phyloP scores from a whole-genome alignment of 2,797 vertebrate species.

The Bovichtus variegatus region DNA sequence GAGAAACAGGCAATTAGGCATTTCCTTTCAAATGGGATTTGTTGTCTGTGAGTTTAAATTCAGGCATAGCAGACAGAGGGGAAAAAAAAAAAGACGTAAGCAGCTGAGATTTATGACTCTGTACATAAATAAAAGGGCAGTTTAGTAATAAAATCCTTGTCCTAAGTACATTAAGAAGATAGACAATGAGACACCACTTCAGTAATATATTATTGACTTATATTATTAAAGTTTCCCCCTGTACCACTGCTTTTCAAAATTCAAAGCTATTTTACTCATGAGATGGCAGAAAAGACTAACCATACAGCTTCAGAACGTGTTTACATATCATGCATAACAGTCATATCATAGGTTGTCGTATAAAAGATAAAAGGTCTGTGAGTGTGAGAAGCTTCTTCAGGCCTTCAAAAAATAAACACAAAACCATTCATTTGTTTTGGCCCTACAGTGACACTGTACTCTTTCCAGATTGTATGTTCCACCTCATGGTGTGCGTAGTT shows the following conservation, averaged over 20 bases:
- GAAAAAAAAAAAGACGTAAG: neutral
- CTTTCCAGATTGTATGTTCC: neutral
- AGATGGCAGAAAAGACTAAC: neutral
- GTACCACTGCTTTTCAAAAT: neutral
- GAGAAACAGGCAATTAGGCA: constrained; percentile 66
- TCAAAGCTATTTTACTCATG: neutral
- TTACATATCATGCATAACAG: constrained; percentile 28
- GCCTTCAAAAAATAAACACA: constrained; percentile 10
- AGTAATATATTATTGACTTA: neutral
- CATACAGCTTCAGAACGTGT: constrained; percentile 11
- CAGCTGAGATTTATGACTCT: constrained; percentile 29
- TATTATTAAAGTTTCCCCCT: neutral
- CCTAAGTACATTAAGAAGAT: neutral
- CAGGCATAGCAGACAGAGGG: neutral
- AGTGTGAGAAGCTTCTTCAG: constrained; percentile 12
- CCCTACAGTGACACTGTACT: neutral
- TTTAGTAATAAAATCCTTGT: constrained; percentile 14
- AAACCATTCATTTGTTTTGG: neutral
- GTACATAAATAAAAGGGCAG: neutral
- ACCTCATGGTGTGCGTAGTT: constrained; percentile 15
- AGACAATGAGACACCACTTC: neutral
- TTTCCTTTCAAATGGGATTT: constrained; percentile 55
- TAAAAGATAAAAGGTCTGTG: constrained; percentile 18
- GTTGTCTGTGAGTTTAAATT: constrained; percentile 37
- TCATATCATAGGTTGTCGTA: constrained; percentile 7